Evolutionary conservation across 2,888 invertebrate genomes (phyloP), one percentile per base, ranked within the genome.

Genomic region (Selenia dentaria): DNA sequence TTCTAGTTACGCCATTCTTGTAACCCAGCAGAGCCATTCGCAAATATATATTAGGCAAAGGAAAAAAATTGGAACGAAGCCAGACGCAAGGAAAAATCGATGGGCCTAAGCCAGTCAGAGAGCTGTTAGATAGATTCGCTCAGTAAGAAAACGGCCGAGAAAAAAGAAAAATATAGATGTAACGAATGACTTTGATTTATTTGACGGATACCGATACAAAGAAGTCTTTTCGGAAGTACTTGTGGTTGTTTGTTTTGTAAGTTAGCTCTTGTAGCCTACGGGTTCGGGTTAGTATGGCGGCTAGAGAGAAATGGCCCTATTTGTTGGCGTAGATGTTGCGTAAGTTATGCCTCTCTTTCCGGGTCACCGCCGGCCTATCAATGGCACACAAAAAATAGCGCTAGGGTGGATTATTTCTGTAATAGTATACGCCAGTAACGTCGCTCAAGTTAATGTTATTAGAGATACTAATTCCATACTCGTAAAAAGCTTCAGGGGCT

Each of bases 21-120:
- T 48, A 51, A 51, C 40, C 53, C 62, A 57, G 54, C 55, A 64
- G 57, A 63, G 62, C 67, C 71, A 75, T 73, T 80, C 71, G 66
- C 78, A 81, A 83, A 85, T 83, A 82, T 83, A 82, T 83, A 79
- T n/a, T n/a, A 82, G 68, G 74, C 71, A 72, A 78, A 64, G 71
- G 69, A 71, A 71, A 70, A 74, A 77, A 66, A 75, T 83, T 86
- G 86, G 86, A 84, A 64, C 71, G 68, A 67, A 71, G 85, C 86
- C 86, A 86, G 75, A n/a, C n/a, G 53, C 13, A 58, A 66, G 54
- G 62, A 67, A 71, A 78, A 84, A 84, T 84, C 84, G 77, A 84
- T 83, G 75, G 68, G 64, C 62, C 64, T 56, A 52, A 58, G 64
- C 65, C 27, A 25, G 22, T 38, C 24, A 26, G 25, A 51, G 22